Percentiles rank a stretch among this genome's conserved stretches.
Conservation (phyloP, 1,140 invertebrate species). For the Diabrotica undecimpunctata region DNA sequence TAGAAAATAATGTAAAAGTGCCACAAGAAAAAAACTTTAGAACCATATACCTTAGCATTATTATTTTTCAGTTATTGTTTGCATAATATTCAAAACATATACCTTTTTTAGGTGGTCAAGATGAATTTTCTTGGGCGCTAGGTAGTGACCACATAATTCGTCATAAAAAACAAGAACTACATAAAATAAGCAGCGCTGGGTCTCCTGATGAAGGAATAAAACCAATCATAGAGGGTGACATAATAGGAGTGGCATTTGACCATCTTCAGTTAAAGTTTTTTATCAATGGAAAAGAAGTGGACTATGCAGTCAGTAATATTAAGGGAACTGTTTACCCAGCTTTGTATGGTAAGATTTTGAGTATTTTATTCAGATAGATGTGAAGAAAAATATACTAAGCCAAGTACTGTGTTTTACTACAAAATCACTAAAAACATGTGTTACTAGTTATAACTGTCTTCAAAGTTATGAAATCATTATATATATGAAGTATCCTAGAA, state of each 20-base stretch:
- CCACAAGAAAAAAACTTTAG: no score
- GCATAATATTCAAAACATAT: neutral
- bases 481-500: neutral
- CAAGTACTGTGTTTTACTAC: no score
- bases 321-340: constrained; percentile 90
- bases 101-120: constrained; percentile 65
- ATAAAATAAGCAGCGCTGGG: constrained; percentile 54
- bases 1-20: no score
- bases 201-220: constrained; percentile 41
- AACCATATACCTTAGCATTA: no score
- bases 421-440: no score
- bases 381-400: no score
- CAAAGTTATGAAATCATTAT: no score
- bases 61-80: no score
- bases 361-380: neutral
- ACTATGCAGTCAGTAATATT: constrained; percentile 81
- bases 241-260: constrained; percentile 92
- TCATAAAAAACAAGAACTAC: constrained; percentile 78
- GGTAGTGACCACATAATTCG: constrained; percentile 83
- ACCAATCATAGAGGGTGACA: constrained; percentile 81
- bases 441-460: no score
- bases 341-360: constrained; percentile 73
- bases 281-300: constrained; percentile 85
- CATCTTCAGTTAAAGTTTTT: constrained; percentile 96
- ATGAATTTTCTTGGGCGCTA: constrained; percentile 90